Evolutionary conservation across 1,140 invertebrate genomes (phyloP).

Genomic region (Patella vulgata): DNA sequence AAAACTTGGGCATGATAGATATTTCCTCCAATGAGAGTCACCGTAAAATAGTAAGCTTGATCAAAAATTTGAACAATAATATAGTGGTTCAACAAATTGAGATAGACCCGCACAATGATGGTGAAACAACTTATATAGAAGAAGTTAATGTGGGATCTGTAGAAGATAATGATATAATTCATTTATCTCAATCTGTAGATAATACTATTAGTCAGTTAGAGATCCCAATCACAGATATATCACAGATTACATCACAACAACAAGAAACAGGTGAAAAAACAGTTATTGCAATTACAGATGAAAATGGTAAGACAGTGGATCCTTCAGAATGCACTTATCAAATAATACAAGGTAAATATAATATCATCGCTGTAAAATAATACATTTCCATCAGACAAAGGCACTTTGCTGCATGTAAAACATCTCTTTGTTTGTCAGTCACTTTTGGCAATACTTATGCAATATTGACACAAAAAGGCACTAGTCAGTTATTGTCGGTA

Average conservation of each 20-base stretch:
- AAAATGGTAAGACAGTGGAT: slow-evolving; percentile 17
- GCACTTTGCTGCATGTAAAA: too few relatives aligned
- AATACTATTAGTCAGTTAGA: slow-evolving; percentile 16
- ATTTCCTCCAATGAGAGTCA: slow-evolving; percentile 12
- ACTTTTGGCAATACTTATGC: too few relatives aligned
- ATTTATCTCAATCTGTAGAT: slow-evolving; percentile 8
- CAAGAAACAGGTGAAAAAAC: slow-evolving; percentile 20
- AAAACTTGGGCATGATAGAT: not conserved
- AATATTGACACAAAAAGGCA: too few relatives aligned
- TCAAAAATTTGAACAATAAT: slow-evolving; percentile 33
- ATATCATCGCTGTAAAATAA: too few relatives aligned
- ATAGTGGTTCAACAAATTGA: slow-evolving; percentile 22
- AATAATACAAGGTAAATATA: slow-evolving; percentile 39
- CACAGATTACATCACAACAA: not conserved
- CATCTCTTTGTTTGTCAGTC: too few relatives aligned
- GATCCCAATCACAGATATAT: not conserved
- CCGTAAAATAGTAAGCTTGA: slow-evolving; percentile 33
- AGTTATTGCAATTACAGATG: slow-evolving; percentile 25
- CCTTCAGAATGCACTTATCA: slow-evolving; percentile 35
- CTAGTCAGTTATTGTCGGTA: too few relatives aligned
- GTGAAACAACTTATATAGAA: slow-evolving; percentile 19
- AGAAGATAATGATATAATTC: slow-evolving; percentile 26
- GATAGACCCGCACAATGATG: slow-evolving; percentile 10
- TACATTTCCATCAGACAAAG: too few relatives aligned
- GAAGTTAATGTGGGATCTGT: slow-evolving; percentile 12